Evolutionary conservation across 2,113 vertebrate species (phyloP).

Genomic region (Oryzias javanicus): DNA sequence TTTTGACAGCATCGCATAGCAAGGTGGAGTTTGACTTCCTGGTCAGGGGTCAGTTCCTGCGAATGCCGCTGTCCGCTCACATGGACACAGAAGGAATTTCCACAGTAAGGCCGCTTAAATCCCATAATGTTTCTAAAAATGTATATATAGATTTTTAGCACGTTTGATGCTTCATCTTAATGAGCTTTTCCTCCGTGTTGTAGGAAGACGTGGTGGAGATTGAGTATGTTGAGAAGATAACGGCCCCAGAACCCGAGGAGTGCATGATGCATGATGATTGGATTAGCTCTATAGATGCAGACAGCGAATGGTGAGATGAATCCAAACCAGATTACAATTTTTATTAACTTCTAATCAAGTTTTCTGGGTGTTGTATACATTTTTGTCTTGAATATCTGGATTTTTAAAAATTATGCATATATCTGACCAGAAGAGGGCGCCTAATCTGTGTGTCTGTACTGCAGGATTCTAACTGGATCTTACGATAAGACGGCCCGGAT

Average conservation of each 20-base stretch:
- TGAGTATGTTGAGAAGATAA: slow-evolving; percentile 92
- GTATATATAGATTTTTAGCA: no score
- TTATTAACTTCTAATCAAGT: no score
- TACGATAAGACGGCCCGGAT: slow-evolving; percentile 93
- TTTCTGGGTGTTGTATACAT: no score
- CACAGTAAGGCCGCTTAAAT: slow-evolving; percentile 75
- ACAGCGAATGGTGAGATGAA: slow-evolving; percentile 86
- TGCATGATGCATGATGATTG: slow-evolving; percentile 97
- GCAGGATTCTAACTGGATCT: slow-evolving; percentile 95
- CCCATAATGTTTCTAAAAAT: not conserved
- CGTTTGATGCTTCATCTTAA: no score
- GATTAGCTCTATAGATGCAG: slow-evolving; percentile 90
- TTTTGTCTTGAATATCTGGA: no score
- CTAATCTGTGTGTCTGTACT: not conserved
- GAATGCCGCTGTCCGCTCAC: slow-evolving; percentile 81
- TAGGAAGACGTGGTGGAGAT: slow-evolving; percentile 98
- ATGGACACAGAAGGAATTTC: slow-evolving; percentile 92
- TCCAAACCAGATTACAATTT: no score
- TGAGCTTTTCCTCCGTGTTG: slow-evolving; percentile 38
- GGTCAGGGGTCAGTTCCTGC: slow-evolving; percentile 91
- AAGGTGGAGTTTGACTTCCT: slow-evolving; percentile 98
- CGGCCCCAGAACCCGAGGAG: slow-evolving; percentile 92
- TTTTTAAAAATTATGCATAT: no score
- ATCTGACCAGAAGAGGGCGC: no score
- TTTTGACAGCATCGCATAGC: slow-evolving; percentile 83